These are phyloP conservation scores for Lepidocyrtoides sp. DNA, from an alignment of 2,888 invertebrate genomes.

Conservation along the genomic window DNA sequence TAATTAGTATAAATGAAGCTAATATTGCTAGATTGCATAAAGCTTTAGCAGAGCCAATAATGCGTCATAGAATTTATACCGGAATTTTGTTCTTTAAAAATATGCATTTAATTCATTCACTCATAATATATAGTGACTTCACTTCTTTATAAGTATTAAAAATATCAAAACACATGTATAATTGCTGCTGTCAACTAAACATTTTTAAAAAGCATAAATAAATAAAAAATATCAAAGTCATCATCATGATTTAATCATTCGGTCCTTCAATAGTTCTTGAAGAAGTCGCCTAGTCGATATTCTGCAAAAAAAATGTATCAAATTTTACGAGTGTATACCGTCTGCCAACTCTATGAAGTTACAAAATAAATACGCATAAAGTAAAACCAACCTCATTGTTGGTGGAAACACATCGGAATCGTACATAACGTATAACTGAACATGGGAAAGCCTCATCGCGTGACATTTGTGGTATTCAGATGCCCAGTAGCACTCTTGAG, in stretches of 20 bases:
- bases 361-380: background rate
- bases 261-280: conserved; percentile 77
- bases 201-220: background rate
- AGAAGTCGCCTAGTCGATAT: conserved; percentile 74
- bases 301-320: conserved; percentile 40
- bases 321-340: too few species aligned
- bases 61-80: too few species aligned
- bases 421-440: conserved; percentile 92
- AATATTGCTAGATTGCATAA: too few species aligned
- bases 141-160: too few species aligned
- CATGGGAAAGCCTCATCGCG: conserved; percentile 90
- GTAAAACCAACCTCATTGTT: conserved; percentile 90
- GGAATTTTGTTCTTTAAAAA: too few species aligned
- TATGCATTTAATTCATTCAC: too few species aligned
- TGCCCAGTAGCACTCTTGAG: conserved; percentile 92
- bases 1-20: too few species aligned
- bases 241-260: conserved; percentile 72
- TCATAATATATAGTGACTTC: too few species aligned
- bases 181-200: too few species aligned
- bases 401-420: conserved; percentile 91
- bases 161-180: too few species aligned
- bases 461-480: conserved; percentile 96
- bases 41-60: too few species aligned
- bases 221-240: background rate
- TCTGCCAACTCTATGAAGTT: too few species aligned